Conservation (phyloP, 2,888 invertebrate species). For the Adineta ricciae region DNA sequence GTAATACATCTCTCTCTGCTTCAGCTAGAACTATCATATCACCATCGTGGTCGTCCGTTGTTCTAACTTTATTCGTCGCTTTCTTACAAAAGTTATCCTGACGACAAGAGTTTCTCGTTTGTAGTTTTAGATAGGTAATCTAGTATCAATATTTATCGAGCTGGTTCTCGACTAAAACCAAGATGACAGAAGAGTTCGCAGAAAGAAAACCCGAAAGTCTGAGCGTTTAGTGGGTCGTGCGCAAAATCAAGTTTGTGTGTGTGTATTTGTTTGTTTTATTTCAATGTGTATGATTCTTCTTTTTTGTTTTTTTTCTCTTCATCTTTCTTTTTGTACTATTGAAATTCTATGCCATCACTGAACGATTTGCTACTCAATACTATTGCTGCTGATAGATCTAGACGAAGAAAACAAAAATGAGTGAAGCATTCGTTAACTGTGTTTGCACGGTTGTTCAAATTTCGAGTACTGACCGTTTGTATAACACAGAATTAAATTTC, state of each 20-base stretch:
- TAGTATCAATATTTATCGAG: background rate
- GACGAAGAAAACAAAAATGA: background rate
- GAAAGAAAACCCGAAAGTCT: background rate
- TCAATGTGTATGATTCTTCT: background rate
- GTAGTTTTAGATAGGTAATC: background rate
- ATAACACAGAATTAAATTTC: background rate
- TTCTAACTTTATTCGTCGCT: background rate
- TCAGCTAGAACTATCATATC: background rate
- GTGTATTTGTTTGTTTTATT: background rate
- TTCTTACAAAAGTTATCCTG: background rate
- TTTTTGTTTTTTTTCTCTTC: background rate
- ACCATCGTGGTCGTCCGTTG: background rate
- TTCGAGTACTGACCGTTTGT: background rate
- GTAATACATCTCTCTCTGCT: background rate
- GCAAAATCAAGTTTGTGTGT: background rate
- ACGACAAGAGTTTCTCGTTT: background rate
- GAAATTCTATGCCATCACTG: background rate
- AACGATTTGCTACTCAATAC: background rate
- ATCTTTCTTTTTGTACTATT: background rate
- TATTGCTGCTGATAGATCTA: slow-evolving; percentile 3
- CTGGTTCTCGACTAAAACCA: background rate
- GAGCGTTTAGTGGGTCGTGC: background rate
- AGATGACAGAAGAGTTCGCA: background rate
- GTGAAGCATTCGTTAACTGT: background rate
- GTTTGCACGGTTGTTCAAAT: background rate